Base-by-base conservation (phyloP, 2,113 vertebrate genomes). In the Myiozetetes cayanensis region DNA sequence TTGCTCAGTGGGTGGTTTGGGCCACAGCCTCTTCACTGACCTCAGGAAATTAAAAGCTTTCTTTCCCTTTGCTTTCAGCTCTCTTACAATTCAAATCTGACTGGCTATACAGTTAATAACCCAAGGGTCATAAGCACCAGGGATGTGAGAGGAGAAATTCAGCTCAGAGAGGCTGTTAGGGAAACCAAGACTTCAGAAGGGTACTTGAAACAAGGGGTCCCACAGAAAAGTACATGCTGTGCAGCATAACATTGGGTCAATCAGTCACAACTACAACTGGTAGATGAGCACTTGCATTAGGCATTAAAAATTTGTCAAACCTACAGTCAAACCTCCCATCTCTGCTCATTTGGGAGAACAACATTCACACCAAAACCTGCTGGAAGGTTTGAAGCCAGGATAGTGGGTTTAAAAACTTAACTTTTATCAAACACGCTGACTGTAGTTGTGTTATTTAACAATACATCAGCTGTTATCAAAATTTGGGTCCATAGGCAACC, bases 321-420 rank as follows among this genome's bases (percentile, higher is more conserved):
- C 2, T 22, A 53, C 2, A 86, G 55, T 27, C 49, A 50, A 50
- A 50, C 46, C 3, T 0, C 0, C 0, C 33, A 39, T 16, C 41
- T 85, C 35, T 35, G 27, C 63, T 66, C 43, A 67, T 55, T 10
- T 0, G 1, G 43, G 46, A 88, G 16, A 80, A 67, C 28, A 70
- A 10, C 1, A 0, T 5, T 19, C 33, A 12, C 46, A 22, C 9
- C 25, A 35, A 70, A 86, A 50, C 33, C 75, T 46, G 63, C 68
- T 5, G 39, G 47, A 73, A 66, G 4, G 8, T 39, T 70, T 47
- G 33, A 50, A 19, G 56, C 35, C 62, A 92, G 25, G 12, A 30
- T 46, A 76, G 47, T 2, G 43, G 58, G 39, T 72, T 71, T 76
- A 15, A 84, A 90, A 90, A 30, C 9, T 25, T 35, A 2, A 12